Base-by-base conservation (phyloP, 2,797 vertebrate species). In the Darevskia mixta region DNA sequence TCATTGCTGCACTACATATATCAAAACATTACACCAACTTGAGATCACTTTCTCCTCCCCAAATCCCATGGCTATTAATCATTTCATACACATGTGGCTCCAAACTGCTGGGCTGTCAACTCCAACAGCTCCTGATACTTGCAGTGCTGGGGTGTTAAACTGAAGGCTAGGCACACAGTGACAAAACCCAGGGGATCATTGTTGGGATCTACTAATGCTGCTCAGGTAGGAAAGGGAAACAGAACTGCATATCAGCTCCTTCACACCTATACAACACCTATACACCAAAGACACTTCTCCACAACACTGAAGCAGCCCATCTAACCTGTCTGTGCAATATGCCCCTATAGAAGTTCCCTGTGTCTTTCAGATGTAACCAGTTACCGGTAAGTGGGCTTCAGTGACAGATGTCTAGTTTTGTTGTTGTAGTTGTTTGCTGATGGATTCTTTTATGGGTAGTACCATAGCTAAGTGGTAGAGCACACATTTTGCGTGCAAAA, bases 11-110 rank as follows among this genome's bases (percentile, higher is more conserved):
- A 23, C 78, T 69, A 78, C 78, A 85, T 87, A 77, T 76, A 77
- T 85, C 61, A 87, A 82, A 85, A 88, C 66, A 87, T 78, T 61
- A 72, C 71, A 78, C 72, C 69, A 61, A 85, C 64, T 45, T 85
- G 86, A 38, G 64, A 78, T 87, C 78, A 87, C 79, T 49, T 38
- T 69, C 55, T 77, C 27, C 45, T 64, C 82, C 58, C 78, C 64
- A 76, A 81, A 58, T 80, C 77, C 82, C 86, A 43, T 69, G 45
- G 61, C 71, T 84, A 77, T 90, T 67, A 81, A 81, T 87, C 71
- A 85, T 81, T 76, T 81, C 61, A 61, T 80, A 81, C 78, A 38
- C 72, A 45, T 58, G 73, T 69, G 35, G 45, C 18, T 87, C 76
- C 41, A 66, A 45, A 79, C n/a, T 13, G 32, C 64, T 11, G 64